phyloP scores from a whole-genome alignment of 1,140 invertebrate species.

The Trichonephila clavata region DNA sequence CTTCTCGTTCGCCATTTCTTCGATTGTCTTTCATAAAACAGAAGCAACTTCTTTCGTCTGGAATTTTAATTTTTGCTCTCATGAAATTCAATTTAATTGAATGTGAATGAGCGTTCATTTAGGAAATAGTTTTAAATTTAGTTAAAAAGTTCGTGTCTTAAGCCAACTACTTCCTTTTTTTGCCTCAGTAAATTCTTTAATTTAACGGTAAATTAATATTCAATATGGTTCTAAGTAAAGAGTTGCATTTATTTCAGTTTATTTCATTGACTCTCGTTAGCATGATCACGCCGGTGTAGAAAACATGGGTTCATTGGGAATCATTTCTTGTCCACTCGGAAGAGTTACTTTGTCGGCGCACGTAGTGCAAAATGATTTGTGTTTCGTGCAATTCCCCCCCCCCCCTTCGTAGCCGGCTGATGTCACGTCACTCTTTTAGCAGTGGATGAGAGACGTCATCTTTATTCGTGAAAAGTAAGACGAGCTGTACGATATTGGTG shows the following conservation, averaged over 20 bases:
- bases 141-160: neutral
- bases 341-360: neutral
- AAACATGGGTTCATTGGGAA: too few relatives aligned
- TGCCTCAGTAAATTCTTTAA: neutral
- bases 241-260: too few relatives aligned
- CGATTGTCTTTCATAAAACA: neutral
- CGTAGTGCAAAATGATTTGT: neutral
- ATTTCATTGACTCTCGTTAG: too few relatives aligned
- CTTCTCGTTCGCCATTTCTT: neutral
- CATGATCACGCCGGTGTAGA: neutral
- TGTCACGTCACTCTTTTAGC: too few relatives aligned
- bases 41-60: neutral
- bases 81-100: too few relatives aligned
- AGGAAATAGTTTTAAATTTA: too few relatives aligned
- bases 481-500: conserved; percentile 41
- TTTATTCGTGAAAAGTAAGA: conserved; percentile 18
- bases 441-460: neutral
- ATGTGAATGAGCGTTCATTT: too few relatives aligned
- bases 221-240: too few relatives aligned
- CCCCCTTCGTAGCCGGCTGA: neutral
- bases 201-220: too few relatives aligned
- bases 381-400: neutral
- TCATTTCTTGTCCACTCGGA: too few relatives aligned
- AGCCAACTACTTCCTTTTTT: neutral
- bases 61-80: neutral